Evolutionary conservation across 2,113 vertebrate genomes (phyloP).

Genomic region (Melanerpes aurifrons): DNA sequence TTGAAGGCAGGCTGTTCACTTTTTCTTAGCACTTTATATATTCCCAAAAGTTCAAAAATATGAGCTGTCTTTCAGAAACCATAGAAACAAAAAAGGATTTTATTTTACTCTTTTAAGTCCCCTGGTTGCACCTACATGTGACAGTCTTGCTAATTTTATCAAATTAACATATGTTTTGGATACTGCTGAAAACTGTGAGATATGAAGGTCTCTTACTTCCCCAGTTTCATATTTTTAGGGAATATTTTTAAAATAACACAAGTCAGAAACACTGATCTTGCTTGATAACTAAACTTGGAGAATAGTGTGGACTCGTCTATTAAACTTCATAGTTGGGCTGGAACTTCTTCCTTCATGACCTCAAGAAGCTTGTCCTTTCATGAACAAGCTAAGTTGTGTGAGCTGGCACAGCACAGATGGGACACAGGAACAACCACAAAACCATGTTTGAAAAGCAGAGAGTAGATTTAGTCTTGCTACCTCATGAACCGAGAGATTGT

Average conservation of each 20-base stretch:
- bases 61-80: not conserved
- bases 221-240: not conserved
- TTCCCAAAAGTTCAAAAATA: not conserved
- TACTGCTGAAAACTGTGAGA: not conserved
- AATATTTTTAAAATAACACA: not conserved
- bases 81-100: not conserved
- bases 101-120: not conserved
- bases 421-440: no score
- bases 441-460: no score
- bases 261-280: not conserved
- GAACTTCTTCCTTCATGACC: not conserved
- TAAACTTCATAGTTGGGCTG: not conserved
- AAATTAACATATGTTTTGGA: not conserved
- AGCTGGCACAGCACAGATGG: no score
- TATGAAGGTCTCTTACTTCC: not conserved
- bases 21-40: not conserved
- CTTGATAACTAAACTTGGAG: not conserved
- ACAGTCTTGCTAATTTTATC: not conserved
- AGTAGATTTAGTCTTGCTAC: no score
- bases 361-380: not conserved
- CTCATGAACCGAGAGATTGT: no score
- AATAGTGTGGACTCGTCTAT: not conserved
- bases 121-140: not conserved
- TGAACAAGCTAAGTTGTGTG: not conserved
- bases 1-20: not conserved